These are phyloP conservation scores for Apistogramma diplotaenia DNA, from an alignment of 2,113 vertebrate genomes.

Conservation along the genomic window DNA sequence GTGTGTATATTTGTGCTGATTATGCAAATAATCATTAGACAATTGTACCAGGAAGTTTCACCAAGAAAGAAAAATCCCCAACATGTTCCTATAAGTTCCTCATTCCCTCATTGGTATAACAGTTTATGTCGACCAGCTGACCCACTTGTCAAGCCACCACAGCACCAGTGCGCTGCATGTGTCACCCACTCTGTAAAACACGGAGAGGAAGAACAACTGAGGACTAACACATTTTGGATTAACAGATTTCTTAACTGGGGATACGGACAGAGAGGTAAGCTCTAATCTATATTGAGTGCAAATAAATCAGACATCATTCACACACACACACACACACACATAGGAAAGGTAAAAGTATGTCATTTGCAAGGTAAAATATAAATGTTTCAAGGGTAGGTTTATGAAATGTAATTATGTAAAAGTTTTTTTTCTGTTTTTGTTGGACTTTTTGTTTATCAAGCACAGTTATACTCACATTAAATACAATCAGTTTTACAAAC, in stretches of 20 bases:
- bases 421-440: background rate
- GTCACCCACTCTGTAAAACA: background rate
- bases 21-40: slow-evolving; percentile 71
- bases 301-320: background rate
- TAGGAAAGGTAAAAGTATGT: background rate
- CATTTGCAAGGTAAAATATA: background rate
- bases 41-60: slow-evolving; percentile 71
- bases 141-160: background rate
- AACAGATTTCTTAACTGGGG: background rate
- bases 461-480: background rate
- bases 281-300: background rate
- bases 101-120: slow-evolving; percentile 40
- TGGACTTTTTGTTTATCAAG: background rate
- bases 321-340: background rate
- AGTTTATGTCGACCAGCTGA: background rate
- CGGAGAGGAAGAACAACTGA: background rate
- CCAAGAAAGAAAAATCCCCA: slow-evolving; percentile 43
- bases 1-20: slow-evolving; percentile 7
- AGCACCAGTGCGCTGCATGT: background rate
- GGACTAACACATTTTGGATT: slow-evolving; percentile 14
- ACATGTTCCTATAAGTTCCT: slow-evolving; percentile 51
- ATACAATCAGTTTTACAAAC: background rate
- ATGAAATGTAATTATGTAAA: accelerated
- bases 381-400: background rate
- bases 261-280: slow-evolving; percentile 40